Evolutionary conservation across 2,888 invertebrate species (phyloP).

Genomic region (Scaptomyza tumidula): DNA sequence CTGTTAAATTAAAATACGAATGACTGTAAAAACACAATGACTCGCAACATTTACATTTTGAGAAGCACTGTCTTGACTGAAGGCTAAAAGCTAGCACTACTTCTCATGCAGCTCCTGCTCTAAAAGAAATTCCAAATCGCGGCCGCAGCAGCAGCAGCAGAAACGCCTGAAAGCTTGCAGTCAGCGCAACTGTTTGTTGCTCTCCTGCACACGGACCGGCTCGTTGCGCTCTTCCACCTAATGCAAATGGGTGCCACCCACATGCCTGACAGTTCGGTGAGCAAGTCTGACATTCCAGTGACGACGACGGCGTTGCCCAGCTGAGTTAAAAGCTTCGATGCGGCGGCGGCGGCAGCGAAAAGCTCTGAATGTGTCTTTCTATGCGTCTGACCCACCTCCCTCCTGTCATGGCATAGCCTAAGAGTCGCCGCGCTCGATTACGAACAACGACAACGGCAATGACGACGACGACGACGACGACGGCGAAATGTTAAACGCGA

Average conservation of each 20-base stretch:
- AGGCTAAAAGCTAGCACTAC: slow-evolving; percentile 1
- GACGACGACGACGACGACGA: slow-evolving; percentile 6
- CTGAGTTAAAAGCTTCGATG: slow-evolving; percentile 48
- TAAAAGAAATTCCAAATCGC: slow-evolving; percentile 50
- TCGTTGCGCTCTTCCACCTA: slow-evolving; percentile 9
- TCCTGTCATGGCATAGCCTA: neutral
- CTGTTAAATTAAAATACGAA: neutral
- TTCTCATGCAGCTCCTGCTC: slow-evolving; percentile 37
- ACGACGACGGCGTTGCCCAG: slow-evolving; percentile 43
- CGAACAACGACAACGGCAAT: slow-evolving; percentile 5
- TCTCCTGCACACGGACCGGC: slow-evolving; percentile 45
- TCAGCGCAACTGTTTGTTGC: slow-evolving; percentile 40
- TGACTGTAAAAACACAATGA: neutral
- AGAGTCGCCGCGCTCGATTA: slow-evolving; percentile 11
- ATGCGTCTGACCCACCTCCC: slow-evolving; percentile 16
- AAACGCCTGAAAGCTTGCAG: slow-evolving; percentile 54
- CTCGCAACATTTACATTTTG: slow-evolving; percentile 15
- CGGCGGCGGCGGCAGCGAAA: slow-evolving; percentile 21
- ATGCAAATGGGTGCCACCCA: slow-evolving; percentile 47
- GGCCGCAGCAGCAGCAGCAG: slow-evolving; percentile 29
- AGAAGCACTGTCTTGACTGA: neutral
- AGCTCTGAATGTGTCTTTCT: slow-evolving; percentile 43
- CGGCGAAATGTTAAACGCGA: slow-evolving; percentile 18
- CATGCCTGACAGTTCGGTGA: slow-evolving; percentile 26
- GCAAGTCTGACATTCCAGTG: slow-evolving; percentile 43